Conservation (phyloP, 2,797 vertebrate species). For the Rhinella marina region DNA sequence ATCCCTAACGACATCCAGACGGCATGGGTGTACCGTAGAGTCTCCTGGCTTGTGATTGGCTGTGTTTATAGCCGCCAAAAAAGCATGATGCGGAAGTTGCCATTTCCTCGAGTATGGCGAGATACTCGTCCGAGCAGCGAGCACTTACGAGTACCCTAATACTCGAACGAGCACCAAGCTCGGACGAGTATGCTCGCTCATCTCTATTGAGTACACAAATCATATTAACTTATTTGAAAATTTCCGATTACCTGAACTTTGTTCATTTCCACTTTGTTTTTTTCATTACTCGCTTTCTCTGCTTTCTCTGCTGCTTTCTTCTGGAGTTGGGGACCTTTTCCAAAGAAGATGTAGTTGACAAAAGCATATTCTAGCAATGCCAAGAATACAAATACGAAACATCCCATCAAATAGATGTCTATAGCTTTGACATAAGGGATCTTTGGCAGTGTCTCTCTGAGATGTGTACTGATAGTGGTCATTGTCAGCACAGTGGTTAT, state of each 20-base stretch:
- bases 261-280: conserved; percentile 81
- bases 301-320: conserved; percentile 87
- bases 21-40: no score
- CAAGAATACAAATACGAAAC: conserved; percentile 93
- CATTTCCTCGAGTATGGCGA: no score
- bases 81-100: no score
- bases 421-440: conserved; percentile 94
- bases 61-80: no score
- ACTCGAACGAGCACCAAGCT: no score
- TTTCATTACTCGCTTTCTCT: conserved; percentile 79
- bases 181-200: no score
- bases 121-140: no score
- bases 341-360: conserved; percentile 95
- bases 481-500: conserved; percentile 94
- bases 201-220: background rate
- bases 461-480: conserved; percentile 93
- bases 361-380: conserved; percentile 92
- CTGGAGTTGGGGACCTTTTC: conserved; percentile 87
- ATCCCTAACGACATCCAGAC: no score
- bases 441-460: conserved; percentile 92
- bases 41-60: no score
- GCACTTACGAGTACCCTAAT: no score
- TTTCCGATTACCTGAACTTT: conserved; percentile 82
- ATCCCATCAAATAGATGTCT: conserved; percentile 93
- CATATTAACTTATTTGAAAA: background rate